Evolutionary conservation across 2,797 vertebrate species (phyloP).

Genomic region (Cetoscarus ocellatus): DNA sequence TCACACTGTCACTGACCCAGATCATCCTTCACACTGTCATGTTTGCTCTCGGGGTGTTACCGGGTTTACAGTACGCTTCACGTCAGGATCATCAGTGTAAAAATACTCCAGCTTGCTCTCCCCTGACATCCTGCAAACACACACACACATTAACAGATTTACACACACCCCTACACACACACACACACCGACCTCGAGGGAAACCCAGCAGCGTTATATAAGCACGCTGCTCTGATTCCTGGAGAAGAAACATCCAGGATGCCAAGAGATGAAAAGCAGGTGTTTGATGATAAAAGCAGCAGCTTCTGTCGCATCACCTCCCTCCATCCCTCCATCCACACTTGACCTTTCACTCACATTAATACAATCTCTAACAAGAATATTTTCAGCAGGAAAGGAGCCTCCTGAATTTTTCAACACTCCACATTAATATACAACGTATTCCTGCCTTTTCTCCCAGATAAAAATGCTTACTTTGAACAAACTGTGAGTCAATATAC

Average conservation of each 20-base stretch:
- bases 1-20: slow-evolving; percentile 48
- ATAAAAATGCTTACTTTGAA: slow-evolving; percentile 3
- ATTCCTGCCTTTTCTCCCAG: not conserved
- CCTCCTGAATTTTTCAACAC: slow-evolving; percentile 28
- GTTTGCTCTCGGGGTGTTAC: slow-evolving; percentile 4
- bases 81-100: slow-evolving; percentile 3
- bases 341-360: slow-evolving; percentile 33
- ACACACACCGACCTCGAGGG: slow-evolving; percentile 24
- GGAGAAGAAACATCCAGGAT: slow-evolving; percentile 46
- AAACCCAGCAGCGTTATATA: slow-evolving; percentile 52
- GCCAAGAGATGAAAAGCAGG: slow-evolving; percentile 28
- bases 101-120: slow-evolving; percentile 9
- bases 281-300: slow-evolving; percentile 39
- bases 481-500: slow-evolving; percentile 16
- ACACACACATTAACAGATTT: not conserved
- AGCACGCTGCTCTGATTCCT: slow-evolving; percentile 48
- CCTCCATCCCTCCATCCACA: slow-evolving; percentile 23
- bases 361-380: slow-evolving; percentile 30
- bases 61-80: slow-evolving; percentile 12
- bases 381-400: not conserved
- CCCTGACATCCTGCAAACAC: slow-evolving; percentile 4
- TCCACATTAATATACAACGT: slow-evolving; percentile 25
- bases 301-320: slow-evolving; percentile 17
- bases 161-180: not conserved
- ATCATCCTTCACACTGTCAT: slow-evolving; percentile 27